These are phyloP conservation scores for Drosophila anceps DNA, from an alignment of 2,888 invertebrate species.

Conservation along the genomic window DNA sequence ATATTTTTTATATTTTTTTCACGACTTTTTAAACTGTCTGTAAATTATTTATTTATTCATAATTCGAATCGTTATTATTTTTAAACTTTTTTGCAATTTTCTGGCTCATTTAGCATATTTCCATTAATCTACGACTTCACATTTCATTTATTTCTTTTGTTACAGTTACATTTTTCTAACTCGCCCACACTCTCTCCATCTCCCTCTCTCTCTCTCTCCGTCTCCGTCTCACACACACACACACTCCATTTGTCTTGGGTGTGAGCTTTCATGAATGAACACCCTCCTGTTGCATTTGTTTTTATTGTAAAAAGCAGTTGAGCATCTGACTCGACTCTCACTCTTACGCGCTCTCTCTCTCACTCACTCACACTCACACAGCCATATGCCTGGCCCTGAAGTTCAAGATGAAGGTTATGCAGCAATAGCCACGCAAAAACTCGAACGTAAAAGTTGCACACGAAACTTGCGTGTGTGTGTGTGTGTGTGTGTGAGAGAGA, in stretches of 20 bases:
- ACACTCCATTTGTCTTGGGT: constrained; percentile 28
- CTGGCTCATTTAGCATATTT: constrained; percentile 14
- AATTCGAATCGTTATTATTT: background rate
- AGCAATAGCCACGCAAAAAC: constrained; percentile 42
- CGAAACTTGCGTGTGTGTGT: background rate
- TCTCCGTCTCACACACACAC: background rate
- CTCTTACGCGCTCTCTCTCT: constrained; percentile 4
- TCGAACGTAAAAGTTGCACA: constrained; percentile 42
- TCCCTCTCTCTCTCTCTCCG: background rate
- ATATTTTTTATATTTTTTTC: background rate
- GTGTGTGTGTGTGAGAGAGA: background rate
- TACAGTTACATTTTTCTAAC: constrained; percentile 14
- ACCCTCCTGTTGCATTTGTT: constrained; percentile 82
- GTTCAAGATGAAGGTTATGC: constrained; percentile 79
- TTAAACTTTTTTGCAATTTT: constrained; percentile 11
- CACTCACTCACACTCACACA: constrained; percentile 8
- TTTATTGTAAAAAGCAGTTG: constrained; percentile 61
- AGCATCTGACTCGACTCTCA: constrained; percentile 20
- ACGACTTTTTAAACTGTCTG: background rate
- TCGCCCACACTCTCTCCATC: background rate
- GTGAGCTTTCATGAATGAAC: constrained; percentile 74
- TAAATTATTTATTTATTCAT: background rate
- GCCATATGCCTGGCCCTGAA: constrained; percentile 58
- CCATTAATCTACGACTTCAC: constrained; percentile 16
- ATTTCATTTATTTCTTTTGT: constrained; percentile 9